These are phyloP conservation scores for Hirtodrosophila confusa DNA, from an alignment of 2,888 invertebrate species.

Conservation along the genomic window DNA sequence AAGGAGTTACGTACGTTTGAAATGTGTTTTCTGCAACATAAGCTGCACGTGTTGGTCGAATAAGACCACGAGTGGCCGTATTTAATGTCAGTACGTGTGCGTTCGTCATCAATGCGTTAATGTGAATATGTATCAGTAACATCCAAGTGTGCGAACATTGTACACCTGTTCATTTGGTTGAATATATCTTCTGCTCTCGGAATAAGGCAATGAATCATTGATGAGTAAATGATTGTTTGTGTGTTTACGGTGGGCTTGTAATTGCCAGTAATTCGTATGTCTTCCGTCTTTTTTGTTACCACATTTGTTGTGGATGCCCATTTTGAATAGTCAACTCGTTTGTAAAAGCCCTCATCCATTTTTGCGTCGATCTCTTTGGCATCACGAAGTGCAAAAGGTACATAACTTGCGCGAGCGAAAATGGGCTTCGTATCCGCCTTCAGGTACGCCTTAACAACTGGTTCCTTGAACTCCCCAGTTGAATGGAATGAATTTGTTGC, in stretches of 20 bases:
- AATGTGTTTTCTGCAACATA: not conserved
- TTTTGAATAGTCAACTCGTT: not conserved
- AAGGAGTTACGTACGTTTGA: too few species aligned
- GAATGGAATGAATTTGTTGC: too few species aligned
- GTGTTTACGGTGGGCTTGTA: not conserved
- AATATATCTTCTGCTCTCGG: not conserved
- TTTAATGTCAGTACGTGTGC: not conserved
- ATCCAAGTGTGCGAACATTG: too few species aligned
- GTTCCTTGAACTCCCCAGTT: too few species aligned
- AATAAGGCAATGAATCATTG: not conserved
- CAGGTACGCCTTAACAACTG: too few species aligned
- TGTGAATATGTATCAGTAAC: not conserved
- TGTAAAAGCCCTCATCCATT: not conserved
- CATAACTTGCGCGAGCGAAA: too few species aligned
- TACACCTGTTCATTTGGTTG: not conserved
- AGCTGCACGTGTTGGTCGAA: not conserved
- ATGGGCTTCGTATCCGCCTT: too few species aligned
- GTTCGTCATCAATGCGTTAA: too few species aligned
- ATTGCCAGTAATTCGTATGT: conserved; percentile 1
- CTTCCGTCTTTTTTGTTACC: not conserved
- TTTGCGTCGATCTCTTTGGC: not conserved
- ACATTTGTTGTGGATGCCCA: conserved; percentile 1
- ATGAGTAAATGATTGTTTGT: not conserved
- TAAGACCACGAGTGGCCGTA: not conserved
- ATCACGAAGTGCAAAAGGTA: too few species aligned